Percentiles rank a stretch among this genome's conserved stretches.
Conservation (phyloP, 1,140 invertebrate genomes). For the Musca vetustissima region DNA sequence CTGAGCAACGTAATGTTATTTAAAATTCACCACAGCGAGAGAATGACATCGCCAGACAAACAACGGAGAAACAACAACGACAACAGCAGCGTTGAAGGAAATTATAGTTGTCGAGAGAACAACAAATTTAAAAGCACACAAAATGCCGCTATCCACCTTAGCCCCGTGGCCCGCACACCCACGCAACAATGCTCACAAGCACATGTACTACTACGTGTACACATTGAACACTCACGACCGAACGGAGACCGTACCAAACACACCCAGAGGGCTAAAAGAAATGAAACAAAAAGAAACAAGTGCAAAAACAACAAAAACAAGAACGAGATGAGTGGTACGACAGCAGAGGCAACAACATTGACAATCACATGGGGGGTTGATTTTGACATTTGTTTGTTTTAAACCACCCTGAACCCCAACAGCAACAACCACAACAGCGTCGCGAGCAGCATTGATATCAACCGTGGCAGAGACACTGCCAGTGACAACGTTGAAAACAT, state of each 20-base stretch:
- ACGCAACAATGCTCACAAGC: background rate
- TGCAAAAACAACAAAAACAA: too few relatives aligned
- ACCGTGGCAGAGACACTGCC: too few relatives aligned
- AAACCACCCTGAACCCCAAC: background rate
- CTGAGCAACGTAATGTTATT: too few relatives aligned
- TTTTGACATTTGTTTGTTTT: slow-evolving; percentile 17
- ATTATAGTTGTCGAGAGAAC: slow-evolving; percentile 4
- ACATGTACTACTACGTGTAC: too few relatives aligned
- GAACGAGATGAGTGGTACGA: too few relatives aligned
- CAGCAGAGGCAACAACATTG: slow-evolving; percentile 8
- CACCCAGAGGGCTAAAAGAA: slow-evolving; percentile 10
- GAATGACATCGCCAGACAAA: background rate
- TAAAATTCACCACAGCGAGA: slow-evolving; percentile 6
- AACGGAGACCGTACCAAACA: background rate
- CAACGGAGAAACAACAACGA: background rate
- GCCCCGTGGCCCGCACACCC: background rate
- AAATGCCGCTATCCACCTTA: slow-evolving; percentile 9
- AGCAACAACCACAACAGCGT: too few relatives aligned
- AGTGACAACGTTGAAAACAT: too few relatives aligned
- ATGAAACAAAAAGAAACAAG: slow-evolving; percentile 3
- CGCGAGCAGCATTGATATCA: too few relatives aligned
- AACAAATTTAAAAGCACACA: slow-evolving; percentile 3
- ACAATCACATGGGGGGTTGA: slow-evolving; percentile 19
- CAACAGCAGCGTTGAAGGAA: background rate
- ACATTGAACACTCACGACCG: too few relatives aligned